Evolutionary conservation across 2,888 invertebrate genomes (phyloP), one percentile per base, ranked within the genome.

Genomic region (Anagyrus pseudococci): DNA sequence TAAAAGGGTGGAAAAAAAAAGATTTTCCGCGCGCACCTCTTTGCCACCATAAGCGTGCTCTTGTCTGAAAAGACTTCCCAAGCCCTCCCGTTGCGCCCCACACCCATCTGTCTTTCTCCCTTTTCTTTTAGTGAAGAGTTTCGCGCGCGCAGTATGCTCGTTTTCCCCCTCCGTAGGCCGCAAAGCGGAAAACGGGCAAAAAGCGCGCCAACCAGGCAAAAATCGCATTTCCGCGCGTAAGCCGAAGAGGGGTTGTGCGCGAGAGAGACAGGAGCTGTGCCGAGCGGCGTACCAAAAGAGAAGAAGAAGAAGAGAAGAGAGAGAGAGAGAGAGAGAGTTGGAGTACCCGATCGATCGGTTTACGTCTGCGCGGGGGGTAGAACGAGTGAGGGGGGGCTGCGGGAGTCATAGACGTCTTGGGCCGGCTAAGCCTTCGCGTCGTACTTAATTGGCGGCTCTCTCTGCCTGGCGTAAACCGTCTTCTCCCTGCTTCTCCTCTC

Each of bases 311-410:
- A n/a, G n/a, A n/a, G n/a, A n/a, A n/a, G n/a, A n/a, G n/a, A n/a
- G n/a, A n/a, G n/a, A n/a, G n/a, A n/a, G n/a, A 46, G 44, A 47
- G 40, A 41, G 50, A 37, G 46, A 23, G 22, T 22, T 20, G 15
- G 15, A 13, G 50, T 15, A 3, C 23, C n/a, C 50, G 46, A 62
- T 62, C 62, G 62, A 62, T 62, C 52, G 62, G 52, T 57, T 56
- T 56, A 56, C 46, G 62, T 57, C 62, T 57, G 56, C 48, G 6
- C 10, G 29, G 29, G 10, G 29, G 29, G 29, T 26, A 29, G 3
- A 2, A 19, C 26, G 48, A 49, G 44, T 22, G 52, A 46, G 53
- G 52, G 41, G 29, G 43, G 47, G 49, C 33, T 41, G 55, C 48
- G 43, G 26, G 23, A 25, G 20, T 7, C 48, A 6, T 44, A n/a